Evolutionary conservation across 1,140 invertebrate genomes (phyloP).

Genomic region (Antheraea pernyi): DNA sequence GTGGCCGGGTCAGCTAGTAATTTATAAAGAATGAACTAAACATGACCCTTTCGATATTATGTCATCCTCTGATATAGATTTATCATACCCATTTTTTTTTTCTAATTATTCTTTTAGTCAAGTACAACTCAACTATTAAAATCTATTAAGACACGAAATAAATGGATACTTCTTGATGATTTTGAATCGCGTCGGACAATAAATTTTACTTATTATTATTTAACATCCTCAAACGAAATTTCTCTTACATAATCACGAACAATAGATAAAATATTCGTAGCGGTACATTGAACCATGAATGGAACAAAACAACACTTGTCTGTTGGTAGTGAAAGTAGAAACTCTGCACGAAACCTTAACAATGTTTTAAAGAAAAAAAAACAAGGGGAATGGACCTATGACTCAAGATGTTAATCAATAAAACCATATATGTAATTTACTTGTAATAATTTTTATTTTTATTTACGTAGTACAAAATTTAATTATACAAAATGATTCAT

Average conservation of each 20-base stretch:
- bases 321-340: conserved; percentile 41
- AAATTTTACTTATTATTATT: conserved; percentile 10
- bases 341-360: conserved; percentile 25
- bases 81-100: too few relatives aligned
- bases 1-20: too few relatives aligned
- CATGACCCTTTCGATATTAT: too few relatives aligned
- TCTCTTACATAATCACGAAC: conserved; percentile 17
- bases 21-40: too few relatives aligned
- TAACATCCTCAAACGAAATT: not conserved
- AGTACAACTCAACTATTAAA: too few relatives aligned
- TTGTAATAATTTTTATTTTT: too few relatives aligned
- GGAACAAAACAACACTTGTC: conserved; percentile 20
- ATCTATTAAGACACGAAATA: too few relatives aligned
- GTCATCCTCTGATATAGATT: too few relatives aligned
- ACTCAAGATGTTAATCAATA: not conserved
- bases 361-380: conserved; percentile 15
- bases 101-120: too few relatives aligned
- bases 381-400: not conserved
- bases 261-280: conserved; percentile 1
- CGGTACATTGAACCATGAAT: conserved; percentile 21
- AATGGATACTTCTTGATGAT: not conserved
- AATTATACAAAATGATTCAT: too few relatives aligned
- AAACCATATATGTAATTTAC: not conserved
- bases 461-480: too few relatives aligned
- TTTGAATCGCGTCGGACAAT: not conserved